phyloP scores from a whole-genome alignment of 2,888 invertebrate genomes.

The Philonicus albiceps region DNA sequence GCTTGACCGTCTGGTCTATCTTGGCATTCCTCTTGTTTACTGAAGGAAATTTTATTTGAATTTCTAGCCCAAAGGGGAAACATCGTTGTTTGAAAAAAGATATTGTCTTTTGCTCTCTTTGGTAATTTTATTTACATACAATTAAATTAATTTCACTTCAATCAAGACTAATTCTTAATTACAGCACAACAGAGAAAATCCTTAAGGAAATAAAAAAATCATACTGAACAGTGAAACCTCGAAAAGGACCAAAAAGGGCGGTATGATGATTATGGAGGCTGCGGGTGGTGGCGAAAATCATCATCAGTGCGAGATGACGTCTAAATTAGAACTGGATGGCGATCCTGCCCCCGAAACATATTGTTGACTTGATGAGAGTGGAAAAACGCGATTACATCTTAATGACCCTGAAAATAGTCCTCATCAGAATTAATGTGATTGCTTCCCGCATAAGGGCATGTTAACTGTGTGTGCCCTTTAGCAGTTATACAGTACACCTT shows the following conservation, averaged over 20 bases:
- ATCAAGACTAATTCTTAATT: background rate
- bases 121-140: background rate
- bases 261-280: background rate
- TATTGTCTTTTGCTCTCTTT: background rate
- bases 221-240: background rate
- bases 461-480: background rate
- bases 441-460: background rate
- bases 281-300: background rate
- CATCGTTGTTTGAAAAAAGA: background rate
- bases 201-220: background rate
- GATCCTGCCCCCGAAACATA: background rate
- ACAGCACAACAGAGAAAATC: background rate
- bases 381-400: constrained; percentile 3
- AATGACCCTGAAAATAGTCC: constrained; percentile 4
- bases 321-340: background rate
- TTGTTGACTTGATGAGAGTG: background rate
- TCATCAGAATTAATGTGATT: constrained; percentile 15
- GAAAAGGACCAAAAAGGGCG: background rate
- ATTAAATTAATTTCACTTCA: background rate
- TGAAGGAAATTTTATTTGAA: background rate
- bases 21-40: background rate
- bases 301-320: background rate
- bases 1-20: background rate
- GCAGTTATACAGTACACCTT: background rate
- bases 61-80: background rate